A percentile compares a stretch with the other conserved stretches of the same genome.
Evolutionary conservation across 2,113 vertebrate species (phyloP).

Genomic region (Callipepla californica): DNA sequence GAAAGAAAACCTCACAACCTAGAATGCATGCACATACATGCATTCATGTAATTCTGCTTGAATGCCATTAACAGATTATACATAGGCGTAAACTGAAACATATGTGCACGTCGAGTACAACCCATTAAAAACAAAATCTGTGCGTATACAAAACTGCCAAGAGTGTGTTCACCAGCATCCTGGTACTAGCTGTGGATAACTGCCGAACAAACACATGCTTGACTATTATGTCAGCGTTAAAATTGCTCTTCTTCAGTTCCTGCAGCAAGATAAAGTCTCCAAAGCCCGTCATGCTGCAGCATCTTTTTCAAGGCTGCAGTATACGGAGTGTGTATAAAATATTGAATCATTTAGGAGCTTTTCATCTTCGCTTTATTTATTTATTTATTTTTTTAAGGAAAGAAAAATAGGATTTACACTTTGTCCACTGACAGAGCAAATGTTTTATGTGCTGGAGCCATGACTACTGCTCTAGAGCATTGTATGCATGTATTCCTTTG

Average conservation of each 20-base stretch:
- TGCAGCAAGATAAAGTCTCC: slow-evolving; percentile 66
- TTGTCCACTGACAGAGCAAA: slow-evolving; percentile 31
- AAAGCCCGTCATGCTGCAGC: slow-evolving; percentile 38
- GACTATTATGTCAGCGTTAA: slow-evolving; percentile 67
- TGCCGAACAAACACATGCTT: slow-evolving; percentile 5
- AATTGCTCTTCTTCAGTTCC: slow-evolving; percentile 64
- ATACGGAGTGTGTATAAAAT: slow-evolving; percentile 28
- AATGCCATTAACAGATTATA: background rate
- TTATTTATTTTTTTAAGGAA: background rate
- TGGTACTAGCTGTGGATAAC: background rate
- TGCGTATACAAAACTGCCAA: background rate
- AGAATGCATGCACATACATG: accelerated
- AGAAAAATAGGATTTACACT: slow-evolving; percentile 32
- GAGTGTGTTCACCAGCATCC: background rate
- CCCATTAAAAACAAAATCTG: background rate
- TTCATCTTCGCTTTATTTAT: background rate
- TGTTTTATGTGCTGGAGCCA: slow-evolving; percentile 53
- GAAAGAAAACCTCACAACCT: background rate
- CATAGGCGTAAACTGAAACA: background rate
- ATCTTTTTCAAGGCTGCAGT: slow-evolving; percentile 58
- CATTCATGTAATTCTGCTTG: accelerated
- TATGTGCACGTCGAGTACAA: background rate
- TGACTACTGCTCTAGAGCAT: slow-evolving; percentile 31
- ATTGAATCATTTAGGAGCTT: slow-evolving; percentile 56
- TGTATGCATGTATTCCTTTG: slow-evolving; percentile 31